Base-by-base conservation (phyloP, 2,888 invertebrate species). In the Sceliomorpha sp. region DNA sequence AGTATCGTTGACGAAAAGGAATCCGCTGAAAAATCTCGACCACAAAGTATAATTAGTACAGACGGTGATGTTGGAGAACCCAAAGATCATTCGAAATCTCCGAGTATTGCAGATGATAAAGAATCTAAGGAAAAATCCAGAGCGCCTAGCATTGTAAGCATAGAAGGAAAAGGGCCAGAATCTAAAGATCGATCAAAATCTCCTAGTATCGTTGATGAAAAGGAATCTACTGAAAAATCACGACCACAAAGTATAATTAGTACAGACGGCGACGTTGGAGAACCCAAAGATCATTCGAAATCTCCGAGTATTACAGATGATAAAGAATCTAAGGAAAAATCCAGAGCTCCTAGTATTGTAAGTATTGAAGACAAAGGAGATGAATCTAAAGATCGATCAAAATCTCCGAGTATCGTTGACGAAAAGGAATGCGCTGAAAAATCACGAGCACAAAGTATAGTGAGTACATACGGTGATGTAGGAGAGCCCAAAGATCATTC, bases 341-440 rank as follows among this genome's bases (percentile, higher is more conserved):
- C 27, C 12, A 29, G n/a, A 42, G 10, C 17, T n/a, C 3, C 48
- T 10, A 42, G 24, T 24, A 20, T 42, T 26, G 7, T n/a, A n/a
- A n/a, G n/a, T n/a, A n/a, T n/a, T n/a, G n/a, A n/a, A n/a, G n/a
- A n/a, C n/a, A n/a, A n/a, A n/a, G n/a, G n/a, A n/a, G n/a, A 9
- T 20, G 9, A 14, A 20, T 7, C 8, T 26, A 48, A 26, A 37
- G 51, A 39, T 32, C 9, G 14, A 31, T 48, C 37, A 3, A 62
- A 50, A 50, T 70, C 75, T 6, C 67, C 67, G 3, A 71, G 59
- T 47, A 15, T 48, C 13, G 31, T 40, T 13, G 51, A 58, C 1
- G 59, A 74, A 10, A 83, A 76, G 48, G 79, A 82, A 48, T 24
- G 45, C 8, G 64, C 44, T 15, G 4, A 20, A 26, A 45, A 45